Evolutionary conservation across 2,888 invertebrate genomes (phyloP), one percentile per base, ranked within the genome.

Genomic region (Cephus pygmeus): DNA sequence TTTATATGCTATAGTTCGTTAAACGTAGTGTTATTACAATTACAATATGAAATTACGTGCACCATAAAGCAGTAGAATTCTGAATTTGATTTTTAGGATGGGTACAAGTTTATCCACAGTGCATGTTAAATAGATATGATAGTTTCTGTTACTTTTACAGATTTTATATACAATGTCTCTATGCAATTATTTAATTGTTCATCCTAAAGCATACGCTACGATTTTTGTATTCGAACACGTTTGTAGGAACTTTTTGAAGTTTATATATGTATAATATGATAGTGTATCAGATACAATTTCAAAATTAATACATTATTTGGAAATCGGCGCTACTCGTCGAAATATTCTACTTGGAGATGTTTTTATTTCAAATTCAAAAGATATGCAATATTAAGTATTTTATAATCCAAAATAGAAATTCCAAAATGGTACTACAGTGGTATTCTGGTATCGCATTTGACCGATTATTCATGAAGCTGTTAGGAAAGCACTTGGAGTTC

Each of bases 1-100:
- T 34, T 56, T 36, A 31, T 33, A 71, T 69, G 31, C 34, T 76
- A 30, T 69, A 35, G 69, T 75, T 77, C 75, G 71, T 69, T 77
- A 75, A 56, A 23, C 23, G 23, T 56, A 23, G 1, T 56, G 9
- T 56, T 56, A 23, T 56, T 56, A 23, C 9, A 56, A 56, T 56
- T 56, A 56, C 23, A 56, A 56, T 56, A 23, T 15, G 2, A 23
- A 56, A 56, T 56, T 56, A 56, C 1, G 23, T 56, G 23, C 56
- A 56, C 56, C 23, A 56, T 23, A 56, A 56, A 56, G 56, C 6
- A 56, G 9, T 9, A 56, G 23, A 23, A 56, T 56, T 23, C 23
- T 56, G 23, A 56, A 2, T 9, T 56, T 56, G 23, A 56, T 40
- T 40, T 40, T 40, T 15, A 15, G 15, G 40, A 15, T 40, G 40